phyloP scores from a whole-genome alignment of 2,888 invertebrate genomes.

The Cerastis rubricosa region DNA sequence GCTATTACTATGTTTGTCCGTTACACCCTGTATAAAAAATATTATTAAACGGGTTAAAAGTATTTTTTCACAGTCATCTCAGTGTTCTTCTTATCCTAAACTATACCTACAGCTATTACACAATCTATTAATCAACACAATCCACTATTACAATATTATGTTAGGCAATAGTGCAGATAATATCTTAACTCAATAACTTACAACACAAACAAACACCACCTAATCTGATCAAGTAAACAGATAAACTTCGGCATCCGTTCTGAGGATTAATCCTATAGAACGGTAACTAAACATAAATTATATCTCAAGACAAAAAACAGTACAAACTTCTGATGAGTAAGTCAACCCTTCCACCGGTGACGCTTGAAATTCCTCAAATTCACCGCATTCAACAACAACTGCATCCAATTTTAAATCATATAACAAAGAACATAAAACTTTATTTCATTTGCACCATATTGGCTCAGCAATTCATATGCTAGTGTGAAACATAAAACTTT shows the following conservation, averaged over 20 bases:
- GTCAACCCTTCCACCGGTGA: constrained; percentile 52
- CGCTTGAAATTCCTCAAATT: constrained; percentile 59
- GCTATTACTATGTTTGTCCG: too few relatives aligned
- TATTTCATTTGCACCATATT: constrained; percentile 41
- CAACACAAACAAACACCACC: constrained; percentile 43
- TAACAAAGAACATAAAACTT: constrained; percentile 37
- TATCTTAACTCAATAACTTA: constrained; percentile 27
- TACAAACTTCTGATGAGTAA: constrained; percentile 55
- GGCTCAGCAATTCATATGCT: constrained; percentile 40
- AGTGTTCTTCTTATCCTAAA: not conserved
- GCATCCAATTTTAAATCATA: constrained; percentile 43
- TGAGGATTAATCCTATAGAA: constrained; percentile 26
- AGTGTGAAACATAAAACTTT: constrained; percentile 56
- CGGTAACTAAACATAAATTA: constrained; percentile 57
- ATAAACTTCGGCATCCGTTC: constrained; percentile 32
- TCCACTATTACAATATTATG: constrained; percentile 26
- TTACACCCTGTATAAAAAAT: too few relatives aligned
- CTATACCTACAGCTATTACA: not conserved
- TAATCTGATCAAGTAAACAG: constrained; percentile 37
- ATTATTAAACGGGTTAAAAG: not conserved
- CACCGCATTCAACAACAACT: constrained; percentile 50
- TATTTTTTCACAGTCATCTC: not conserved
- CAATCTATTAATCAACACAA: constrained; percentile 6
- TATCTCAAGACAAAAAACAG: constrained; percentile 57
- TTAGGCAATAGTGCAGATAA: constrained; percentile 26